phyloP scores from a whole-genome alignment of 2,797 vertebrate species.

The Crocidura indochinensis region DNA sequence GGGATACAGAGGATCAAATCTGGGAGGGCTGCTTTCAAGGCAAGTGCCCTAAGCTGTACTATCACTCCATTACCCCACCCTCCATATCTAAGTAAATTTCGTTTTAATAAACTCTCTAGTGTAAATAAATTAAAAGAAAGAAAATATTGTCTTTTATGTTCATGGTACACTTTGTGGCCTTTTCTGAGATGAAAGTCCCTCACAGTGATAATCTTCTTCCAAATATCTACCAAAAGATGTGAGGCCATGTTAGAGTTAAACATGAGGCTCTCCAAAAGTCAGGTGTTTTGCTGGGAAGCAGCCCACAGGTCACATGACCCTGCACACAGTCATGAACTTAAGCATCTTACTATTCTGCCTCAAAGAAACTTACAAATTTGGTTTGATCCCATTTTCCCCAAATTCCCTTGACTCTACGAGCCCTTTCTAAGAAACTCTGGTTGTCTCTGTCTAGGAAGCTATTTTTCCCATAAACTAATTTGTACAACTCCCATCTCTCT shows the following conservation, averaged over 20 bases:
- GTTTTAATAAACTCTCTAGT: too few relatives aligned
- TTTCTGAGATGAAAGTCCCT: not conserved
- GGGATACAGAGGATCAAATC: too few relatives aligned
- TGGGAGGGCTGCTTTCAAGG: too few relatives aligned
- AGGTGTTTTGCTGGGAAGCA: not conserved
- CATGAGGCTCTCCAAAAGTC: not conserved
- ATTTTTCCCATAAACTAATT: not conserved
- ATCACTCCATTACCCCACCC: too few relatives aligned
- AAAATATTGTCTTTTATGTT: not conserved
- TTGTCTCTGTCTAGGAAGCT: not conserved
- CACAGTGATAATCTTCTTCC: not conserved
- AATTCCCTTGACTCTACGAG: not conserved
- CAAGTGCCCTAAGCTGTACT: too few relatives aligned
- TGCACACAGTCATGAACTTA: not conserved
- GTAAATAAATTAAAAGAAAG: too few relatives aligned
- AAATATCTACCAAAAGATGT: not conserved
- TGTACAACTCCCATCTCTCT: not conserved
- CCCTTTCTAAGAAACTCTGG: not conserved
- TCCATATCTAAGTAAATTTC: too few relatives aligned
- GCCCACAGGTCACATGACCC: fast-evolving
- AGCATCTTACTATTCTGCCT: not conserved
- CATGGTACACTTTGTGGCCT: not conserved
- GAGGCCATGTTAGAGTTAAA: not conserved
- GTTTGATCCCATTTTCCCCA: not conserved
- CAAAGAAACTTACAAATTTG: not conserved